Evolutionary conservation across 2,888 invertebrate species (phyloP).

Genomic region (Oscheius sp.): DNA sequence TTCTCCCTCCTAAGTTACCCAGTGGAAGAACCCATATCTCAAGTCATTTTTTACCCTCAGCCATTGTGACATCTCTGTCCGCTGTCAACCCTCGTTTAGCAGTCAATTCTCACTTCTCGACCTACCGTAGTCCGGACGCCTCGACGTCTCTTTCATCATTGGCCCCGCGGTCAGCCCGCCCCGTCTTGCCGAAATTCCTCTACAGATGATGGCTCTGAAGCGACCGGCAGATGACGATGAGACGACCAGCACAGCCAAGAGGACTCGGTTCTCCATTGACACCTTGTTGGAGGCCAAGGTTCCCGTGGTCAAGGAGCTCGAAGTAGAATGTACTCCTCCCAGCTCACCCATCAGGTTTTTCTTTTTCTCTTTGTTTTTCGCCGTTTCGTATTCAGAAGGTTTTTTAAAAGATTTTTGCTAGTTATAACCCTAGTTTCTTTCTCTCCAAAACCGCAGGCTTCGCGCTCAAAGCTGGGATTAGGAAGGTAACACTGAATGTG

Average conservation of each 20-base stretch:
- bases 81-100: conserved; percentile 29
- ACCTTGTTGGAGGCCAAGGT: conserved; percentile 12
- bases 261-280: conserved; percentile 28
- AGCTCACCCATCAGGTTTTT: conserved; percentile 17
- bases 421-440: no score
- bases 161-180: conserved; percentile 9
- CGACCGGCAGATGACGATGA: conserved; percentile 27
- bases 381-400: not conserved
- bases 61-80: not conserved
- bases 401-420: no score
- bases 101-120: conserved; percentile 18
- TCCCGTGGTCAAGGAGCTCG: conserved; percentile 5
- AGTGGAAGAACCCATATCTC: no score
- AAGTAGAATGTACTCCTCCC: conserved; percentile 16
- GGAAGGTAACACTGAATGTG: no score
- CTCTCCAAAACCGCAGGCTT: no score
- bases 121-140: conserved; percentile 18
- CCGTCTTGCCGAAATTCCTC: conserved; percentile 22
- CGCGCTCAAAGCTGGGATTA: no score
- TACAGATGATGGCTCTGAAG: conserved; percentile 35
- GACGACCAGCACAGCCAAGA: not conserved
- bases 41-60: not conserved
- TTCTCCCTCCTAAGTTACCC: no score
- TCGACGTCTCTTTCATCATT: conserved; percentile 27
- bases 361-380: not conserved